Percentiles rank a stretch among this genome's conserved stretches.
These are phyloP conservation scores for Drosophila tropicalis DNA, from an alignment of 1,140 invertebrate genomes.

Conservation along the genomic window DNA sequence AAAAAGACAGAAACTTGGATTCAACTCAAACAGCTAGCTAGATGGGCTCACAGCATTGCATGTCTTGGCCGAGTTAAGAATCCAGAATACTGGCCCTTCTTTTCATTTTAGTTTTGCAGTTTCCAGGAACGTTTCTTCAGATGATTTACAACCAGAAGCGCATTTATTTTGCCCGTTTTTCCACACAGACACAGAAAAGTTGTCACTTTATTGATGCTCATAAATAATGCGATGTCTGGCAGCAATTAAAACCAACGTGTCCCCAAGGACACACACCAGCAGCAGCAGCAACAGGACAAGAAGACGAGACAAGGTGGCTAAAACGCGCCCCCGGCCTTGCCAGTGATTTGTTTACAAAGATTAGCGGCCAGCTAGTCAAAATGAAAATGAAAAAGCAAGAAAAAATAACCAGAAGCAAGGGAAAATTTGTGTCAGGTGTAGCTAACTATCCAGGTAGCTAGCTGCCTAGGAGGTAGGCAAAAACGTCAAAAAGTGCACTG, in stretches of 20 bases:
- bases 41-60: slow-evolving; percentile 40
- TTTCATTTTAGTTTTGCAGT: slow-evolving; percentile 35
- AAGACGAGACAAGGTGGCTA: slow-evolving; percentile 18
- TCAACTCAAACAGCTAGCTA: neutral
- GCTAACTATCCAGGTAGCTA: slow-evolving; percentile 53
- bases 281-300: neutral
- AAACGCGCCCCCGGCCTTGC: slow-evolving; percentile 6
- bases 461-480: neutral
- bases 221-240: slow-evolving; percentile 73
- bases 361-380: slow-evolving; percentile 51
- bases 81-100: slow-evolving; percentile 32
- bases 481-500: slow-evolving; percentile 63
- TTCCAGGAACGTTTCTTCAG: slow-evolving; percentile 65
- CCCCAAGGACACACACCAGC: slow-evolving; percentile 64
- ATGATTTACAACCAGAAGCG: slow-evolving; percentile 75
- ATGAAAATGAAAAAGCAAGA: neutral
- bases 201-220: slow-evolving; percentile 81
- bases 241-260: slow-evolving; percentile 78
- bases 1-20: neutral
- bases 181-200: slow-evolving; percentile 39
- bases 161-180: slow-evolving; percentile 55
- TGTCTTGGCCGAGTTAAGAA: slow-evolving; percentile 74
- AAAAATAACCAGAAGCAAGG: slow-evolving; percentile 55
- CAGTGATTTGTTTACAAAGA: slow-evolving; percentile 79
- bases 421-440: slow-evolving; percentile 65